Evolutionary conservation across 2,888 invertebrate species (phyloP).

Genomic region (Sesamia inferens): DNA sequence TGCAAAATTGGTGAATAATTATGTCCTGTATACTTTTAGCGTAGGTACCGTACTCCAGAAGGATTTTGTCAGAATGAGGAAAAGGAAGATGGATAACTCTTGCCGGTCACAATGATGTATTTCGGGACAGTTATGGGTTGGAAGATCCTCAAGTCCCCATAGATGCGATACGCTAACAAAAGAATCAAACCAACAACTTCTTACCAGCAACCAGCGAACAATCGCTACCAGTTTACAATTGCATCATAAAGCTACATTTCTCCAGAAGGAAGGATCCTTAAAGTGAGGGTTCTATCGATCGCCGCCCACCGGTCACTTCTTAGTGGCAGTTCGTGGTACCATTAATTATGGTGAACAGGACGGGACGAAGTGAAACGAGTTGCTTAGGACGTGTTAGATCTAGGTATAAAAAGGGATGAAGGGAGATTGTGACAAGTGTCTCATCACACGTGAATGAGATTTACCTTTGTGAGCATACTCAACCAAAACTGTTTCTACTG

Average conservation of each 20-base stretch:
- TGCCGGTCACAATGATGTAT: background rate
- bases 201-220: background rate
- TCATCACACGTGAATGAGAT: background rate
- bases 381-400: conserved; percentile 37
- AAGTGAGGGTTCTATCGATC: conserved; percentile 85
- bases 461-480: background rate
- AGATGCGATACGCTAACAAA: background rate
- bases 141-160: background rate
- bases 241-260: conserved; percentile 23
- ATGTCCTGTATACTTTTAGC: background rate
- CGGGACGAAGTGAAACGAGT: conserved; percentile 43
- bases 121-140: background rate
- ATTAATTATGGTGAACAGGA: conserved; percentile 84
- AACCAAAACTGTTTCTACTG: background rate
- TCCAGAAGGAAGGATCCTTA: conserved; percentile 72
- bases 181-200: background rate
- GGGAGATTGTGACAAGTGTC: conserved; percentile 13
- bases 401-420: conserved; percentile 10
- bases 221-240: conserved; percentile 20
- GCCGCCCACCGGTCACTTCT: conserved; percentile 80
- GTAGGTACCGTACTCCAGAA: background rate
- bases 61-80: background rate
- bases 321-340: conserved; percentile 83
- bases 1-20: background rate
- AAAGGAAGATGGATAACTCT: background rate